These are phyloP conservation scores for Peromyscus maniculatus DNA, from an alignment of 2,113 vertebrate genomes.

Conservation along the genomic window DNA sequence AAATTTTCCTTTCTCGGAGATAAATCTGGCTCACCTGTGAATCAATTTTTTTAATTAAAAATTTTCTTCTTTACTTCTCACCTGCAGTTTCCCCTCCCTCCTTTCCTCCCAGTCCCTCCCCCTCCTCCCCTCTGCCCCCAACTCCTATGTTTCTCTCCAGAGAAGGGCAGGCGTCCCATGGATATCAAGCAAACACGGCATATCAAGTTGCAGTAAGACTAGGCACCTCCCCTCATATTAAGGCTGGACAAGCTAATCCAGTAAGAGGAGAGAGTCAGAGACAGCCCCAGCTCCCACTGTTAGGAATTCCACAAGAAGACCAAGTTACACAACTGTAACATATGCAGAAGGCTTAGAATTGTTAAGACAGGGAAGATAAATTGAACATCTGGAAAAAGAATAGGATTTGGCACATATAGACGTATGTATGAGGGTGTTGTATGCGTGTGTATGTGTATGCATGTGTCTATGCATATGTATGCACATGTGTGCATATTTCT, in stretches of 20 bases:
- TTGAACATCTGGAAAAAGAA: neutral
- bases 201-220: neutral
- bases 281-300: neutral
- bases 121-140: neutral
- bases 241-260: neutral
- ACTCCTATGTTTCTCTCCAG: neutral
- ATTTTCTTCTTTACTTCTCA: neutral
- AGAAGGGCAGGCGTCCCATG: neutral
- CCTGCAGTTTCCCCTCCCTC: neutral
- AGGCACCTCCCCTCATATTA: neutral
- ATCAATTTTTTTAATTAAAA: neutral
- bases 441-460: neutral
- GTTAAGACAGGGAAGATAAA: neutral
- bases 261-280: neutral
- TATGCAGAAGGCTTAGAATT: neutral
- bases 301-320: neutral
- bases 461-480: neutral
- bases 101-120: neutral
- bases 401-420: neutral
- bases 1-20: slow-evolving; percentile 26
- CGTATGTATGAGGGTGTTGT: neutral
- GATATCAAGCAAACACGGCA: neutral
- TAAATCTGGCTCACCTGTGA: neutral
- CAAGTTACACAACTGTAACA: neutral
- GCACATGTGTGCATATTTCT: neutral